Conservation (phyloP, 1,140 invertebrate species). For the Olivierus martensii region DNA sequence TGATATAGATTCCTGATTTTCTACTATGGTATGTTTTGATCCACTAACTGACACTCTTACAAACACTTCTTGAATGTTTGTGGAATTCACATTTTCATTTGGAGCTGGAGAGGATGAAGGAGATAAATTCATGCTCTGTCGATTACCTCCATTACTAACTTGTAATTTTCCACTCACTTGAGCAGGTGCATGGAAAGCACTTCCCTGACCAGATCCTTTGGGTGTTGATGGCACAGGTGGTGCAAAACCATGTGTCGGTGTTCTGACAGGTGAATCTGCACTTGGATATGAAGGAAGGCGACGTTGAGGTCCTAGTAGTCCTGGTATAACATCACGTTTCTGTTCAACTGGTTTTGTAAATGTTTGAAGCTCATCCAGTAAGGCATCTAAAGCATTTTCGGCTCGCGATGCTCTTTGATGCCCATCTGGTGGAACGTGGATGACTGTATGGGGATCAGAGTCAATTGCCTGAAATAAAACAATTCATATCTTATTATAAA, state of each 20-base stretch:
- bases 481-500: too few species aligned
- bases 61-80: slow-evolving; percentile 1
- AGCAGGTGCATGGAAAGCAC: slow-evolving; percentile 1
- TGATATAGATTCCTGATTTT: not conserved
- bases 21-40: not conserved
- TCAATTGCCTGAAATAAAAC: slow-evolving; percentile 15
- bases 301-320: slow-evolving; percentile 19
- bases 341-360: slow-evolving; percentile 34
- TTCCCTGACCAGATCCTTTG: slow-evolving; percentile 1
- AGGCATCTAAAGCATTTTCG: slow-evolving; percentile 88
- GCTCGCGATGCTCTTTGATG: slow-evolving; percentile 37
- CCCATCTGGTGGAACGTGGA: slow-evolving; percentile 21
- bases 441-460: slow-evolving; percentile 21
- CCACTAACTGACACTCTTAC: not conserved
- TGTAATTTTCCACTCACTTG: slow-evolving; percentile 15
- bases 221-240: slow-evolving; percentile 8
- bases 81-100: not conserved
- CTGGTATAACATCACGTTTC: slow-evolving; percentile 14
- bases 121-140: slow-evolving; percentile 6
- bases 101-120: slow-evolving; percentile 15
- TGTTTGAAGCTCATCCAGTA: slow-evolving; percentile 82
- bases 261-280: slow-evolving; percentile 24
- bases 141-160: slow-evolving; percentile 8
- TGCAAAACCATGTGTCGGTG: slow-evolving; percentile 8
- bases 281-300: slow-evolving; percentile 26